Evolutionary conservation across 2,113 vertebrate genomes (phyloP), one percentile per base, ranked within the genome.

Genomic region (Labrus mixtus): DNA sequence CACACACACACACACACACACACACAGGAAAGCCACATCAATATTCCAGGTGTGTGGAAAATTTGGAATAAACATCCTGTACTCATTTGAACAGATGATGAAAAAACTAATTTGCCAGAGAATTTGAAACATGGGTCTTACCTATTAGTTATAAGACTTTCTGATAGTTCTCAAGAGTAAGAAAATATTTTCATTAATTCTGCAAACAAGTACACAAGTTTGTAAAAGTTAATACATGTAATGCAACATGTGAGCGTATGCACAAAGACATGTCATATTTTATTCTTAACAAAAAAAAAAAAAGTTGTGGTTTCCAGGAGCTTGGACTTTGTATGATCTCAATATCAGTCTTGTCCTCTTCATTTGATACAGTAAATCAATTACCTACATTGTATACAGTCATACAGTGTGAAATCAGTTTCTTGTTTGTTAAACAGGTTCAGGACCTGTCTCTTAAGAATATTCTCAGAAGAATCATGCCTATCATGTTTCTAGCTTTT

Each of bases 61-160:
- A 75, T 82, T 83, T 90, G 74, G 73, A 87, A 69, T 56, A 61
- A 82, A 75, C 55, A 78, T 78, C 58, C 57, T 53, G 67, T 88
- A 69, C 51, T 78, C 82, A 83, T 87, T 78, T 68, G 73, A 86
- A 63, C 12, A n/a, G 41, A 78, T 83, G 81, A 82, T 68, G 73
- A 72, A 84, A 85, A 81, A 85, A 84, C 33, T 25, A 51, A 76
- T 83, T 76, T 92, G 89, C 80, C 86, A 79, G 71, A 15, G 81
- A 79, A 81, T 71, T 36, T 54, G 57, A 73, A 88, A 82, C 45
- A 85, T 87, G 66, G 41, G 82, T 85, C 76, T 70, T 79, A 56
- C 63, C 29, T 67, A 67, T 82, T 72, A 41, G 46, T 75, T 76
- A 77, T 74, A 16, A 55, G 48, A 68, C 71, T 67, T 81, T 79